Percentiles rank a stretch among this genome's conserved stretches.
Conservation (phyloP, 2,797 vertebrate genomes). For the Salarias fasciatus region DNA sequence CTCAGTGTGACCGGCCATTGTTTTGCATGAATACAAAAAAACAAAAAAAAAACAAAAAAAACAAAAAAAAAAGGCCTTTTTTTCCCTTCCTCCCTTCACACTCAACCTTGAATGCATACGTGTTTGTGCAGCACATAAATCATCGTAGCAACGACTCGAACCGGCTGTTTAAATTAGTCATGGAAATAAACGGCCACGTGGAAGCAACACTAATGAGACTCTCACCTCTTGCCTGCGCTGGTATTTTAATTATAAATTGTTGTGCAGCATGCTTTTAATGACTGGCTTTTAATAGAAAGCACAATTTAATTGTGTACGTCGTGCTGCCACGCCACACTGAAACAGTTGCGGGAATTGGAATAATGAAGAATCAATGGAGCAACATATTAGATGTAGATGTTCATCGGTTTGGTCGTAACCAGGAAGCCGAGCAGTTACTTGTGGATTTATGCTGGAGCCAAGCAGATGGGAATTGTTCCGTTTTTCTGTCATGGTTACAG, state of each 20-base stretch:
- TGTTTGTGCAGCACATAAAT: slow-evolving; percentile 42
- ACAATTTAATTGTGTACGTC: slow-evolving; percentile 77
- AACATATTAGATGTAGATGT: slow-evolving; percentile 82
- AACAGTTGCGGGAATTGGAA: slow-evolving; percentile 74
- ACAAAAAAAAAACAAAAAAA: slow-evolving; percentile 25
- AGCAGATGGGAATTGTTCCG: neutral
- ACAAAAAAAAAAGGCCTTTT: no score
- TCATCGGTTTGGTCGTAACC: slow-evolving; percentile 69
- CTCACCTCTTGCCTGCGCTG: slow-evolving; percentile 58
- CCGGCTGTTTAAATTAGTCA: slow-evolving; percentile 64
- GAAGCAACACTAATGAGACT: slow-evolving; percentile 75
- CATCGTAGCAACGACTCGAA: slow-evolving; percentile 31
- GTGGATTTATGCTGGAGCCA: slow-evolving; percentile 41
- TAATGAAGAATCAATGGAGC: slow-evolving; percentile 84
- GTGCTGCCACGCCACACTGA: slow-evolving; percentile 47
- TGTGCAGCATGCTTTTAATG: slow-evolving; percentile 79
- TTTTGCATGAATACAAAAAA: no score
- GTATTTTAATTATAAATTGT: slow-evolving; percentile 80
- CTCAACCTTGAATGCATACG: slow-evolving; percentile 36
- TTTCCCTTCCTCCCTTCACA: slow-evolving; percentile 20
- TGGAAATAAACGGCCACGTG: slow-evolving; percentile 66
- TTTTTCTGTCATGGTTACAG: slow-evolving; percentile 2
- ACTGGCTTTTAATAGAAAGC: slow-evolving; percentile 77
- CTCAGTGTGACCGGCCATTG: slow-evolving; percentile 13
- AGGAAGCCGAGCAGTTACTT: slow-evolving; percentile 34